Evolutionary conservation across 2,113 vertebrate species (phyloP), one percentile per base, ranked within the genome.

Genomic region (Lagopus muta): DNA sequence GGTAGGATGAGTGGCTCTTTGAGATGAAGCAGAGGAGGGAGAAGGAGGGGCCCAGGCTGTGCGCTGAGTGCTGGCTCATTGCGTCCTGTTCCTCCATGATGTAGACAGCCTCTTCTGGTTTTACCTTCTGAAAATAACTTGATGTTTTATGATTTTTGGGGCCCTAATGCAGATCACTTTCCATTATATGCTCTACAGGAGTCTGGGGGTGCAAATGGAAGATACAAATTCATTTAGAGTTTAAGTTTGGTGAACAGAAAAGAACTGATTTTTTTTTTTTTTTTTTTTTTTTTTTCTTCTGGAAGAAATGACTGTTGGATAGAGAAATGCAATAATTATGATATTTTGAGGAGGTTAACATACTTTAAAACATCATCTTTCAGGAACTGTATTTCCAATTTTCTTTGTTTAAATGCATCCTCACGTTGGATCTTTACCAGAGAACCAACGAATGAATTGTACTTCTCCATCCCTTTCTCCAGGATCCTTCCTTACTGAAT

Each of bases 401-500:
- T 74, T 27, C n/a, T 65, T 75, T 66, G 1, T 73, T 78, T 66
- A 27, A 32, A 5, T 78, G 32, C 8, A 83, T 76, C n/a, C 36
- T 64, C 22, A 13, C 20, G 0, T 27, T 73, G n/a, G 8, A 6
- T 11, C 50, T 76, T 48, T 8, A 9, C 25, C 4, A 58, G 64
- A 65, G 50, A 21, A 21, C 52, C 28, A 40, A 43, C 24, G 18
- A 60, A 28, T 82, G 52, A 92, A 43, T 42, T 76, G 32, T 83
- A 1, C 25, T 18, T 19, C 66, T 11, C 3, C 0, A 0, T 5
- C 7, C 4, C 10, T 54, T 32, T n/a, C 24, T 69, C 10, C 79
- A 99, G 99, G 97, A 99, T n/a, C 96, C 98, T 40, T 97, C 83
- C 0, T 82, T 99, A 82, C 42, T 99, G 94, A 98, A 99, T 2